Base-by-base conservation (phyloP, 2,113 vertebrate genomes). In the Rafetus swinhoei region DNA sequence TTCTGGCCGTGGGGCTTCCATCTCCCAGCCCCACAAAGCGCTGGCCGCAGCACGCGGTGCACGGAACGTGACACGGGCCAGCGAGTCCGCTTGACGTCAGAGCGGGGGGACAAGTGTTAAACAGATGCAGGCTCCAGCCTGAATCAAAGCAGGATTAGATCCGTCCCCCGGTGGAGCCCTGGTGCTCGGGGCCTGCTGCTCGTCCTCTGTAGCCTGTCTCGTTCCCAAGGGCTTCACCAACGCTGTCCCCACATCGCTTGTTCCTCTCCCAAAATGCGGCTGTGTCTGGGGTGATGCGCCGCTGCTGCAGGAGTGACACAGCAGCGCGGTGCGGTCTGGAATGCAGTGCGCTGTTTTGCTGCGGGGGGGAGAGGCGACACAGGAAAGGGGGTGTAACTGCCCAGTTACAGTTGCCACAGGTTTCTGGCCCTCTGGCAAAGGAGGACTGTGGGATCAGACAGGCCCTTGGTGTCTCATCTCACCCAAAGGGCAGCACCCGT, bases 61-160 rank as follows among this genome's bases (percentile, higher is more conserved):
- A 81, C 10, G 13, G 81, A 84, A 90, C 82, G 2, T 15, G 86
- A 93, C 93, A 54, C 94, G 90, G 89, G 87, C 86, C 83, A 50
- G 89, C 25, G 3, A 25, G 14, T 50, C 16, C 0, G 35, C 39
- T 0, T 96, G 95, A 96, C 95, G 94, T 93, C 95, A 90, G 81
- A 88, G 84, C 82, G 81, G 62, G 89, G 94, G 92, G 94, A 92
- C 16, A 86, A 96, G 92, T 45, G 1, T 35, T 0, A 90, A 82
- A 87, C 90, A 87, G 81, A 82, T 88, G 92, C 94, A 95, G 93
- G 94, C 94, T 85, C 85, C 87, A 82, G 90, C 95, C 90, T 86
- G 84, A 96, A 86, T 59, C 72, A 92, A 95, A 93, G 93, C 92
- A 84, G 62, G 6, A 7, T 97, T 95, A 79, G 90, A 81, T 59